These are phyloP conservation scores for Formica aserva DNA, from an alignment of 2,888 invertebrate genomes.

Conservation along the genomic window DNA sequence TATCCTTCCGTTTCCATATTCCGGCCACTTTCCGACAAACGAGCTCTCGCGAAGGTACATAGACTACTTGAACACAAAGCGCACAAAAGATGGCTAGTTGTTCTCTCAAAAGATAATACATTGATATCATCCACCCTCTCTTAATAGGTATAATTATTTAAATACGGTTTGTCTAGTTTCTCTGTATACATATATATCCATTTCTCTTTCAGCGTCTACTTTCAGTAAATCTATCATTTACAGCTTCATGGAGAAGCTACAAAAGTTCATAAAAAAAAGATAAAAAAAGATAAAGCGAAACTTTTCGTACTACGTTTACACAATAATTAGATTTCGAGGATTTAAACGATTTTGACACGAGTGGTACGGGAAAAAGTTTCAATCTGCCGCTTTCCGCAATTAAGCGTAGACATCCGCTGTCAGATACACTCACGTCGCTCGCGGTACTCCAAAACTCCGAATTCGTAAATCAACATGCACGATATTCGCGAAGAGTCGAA, in stretches of 20 bases:
- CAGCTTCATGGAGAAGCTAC: not conserved
- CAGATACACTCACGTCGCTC: conserved; percentile 54
- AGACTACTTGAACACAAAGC: conserved; percentile 10
- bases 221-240: not conserved
- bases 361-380: conserved; percentile 51
- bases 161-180: not conserved
- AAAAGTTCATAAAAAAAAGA: conserved; percentile 8
- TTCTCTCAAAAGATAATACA: not conserved
- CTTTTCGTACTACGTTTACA: conserved; percentile 37
- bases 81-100: not conserved
- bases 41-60: not conserved
- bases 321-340: conserved; percentile 54
- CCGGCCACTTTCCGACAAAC: conserved; percentile 21
- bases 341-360: conserved; percentile 55
- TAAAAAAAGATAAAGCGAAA: conserved; percentile 30
- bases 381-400: conserved; percentile 48
- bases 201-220: not conserved
- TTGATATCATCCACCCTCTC: not conserved
- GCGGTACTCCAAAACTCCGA: conserved; percentile 47
- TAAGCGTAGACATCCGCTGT: conserved; percentile 53
- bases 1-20: conserved; percentile 45
- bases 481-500: conserved; percentile 37
- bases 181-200: not conserved
- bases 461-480: conserved; percentile 53
- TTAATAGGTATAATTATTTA: not conserved